A percentile compares a stretch with the other conserved stretches of the same genome.
phyloP scores from a whole-genome alignment of 2,797 vertebrate genomes.

The Gorsachius magnificus region DNA sequence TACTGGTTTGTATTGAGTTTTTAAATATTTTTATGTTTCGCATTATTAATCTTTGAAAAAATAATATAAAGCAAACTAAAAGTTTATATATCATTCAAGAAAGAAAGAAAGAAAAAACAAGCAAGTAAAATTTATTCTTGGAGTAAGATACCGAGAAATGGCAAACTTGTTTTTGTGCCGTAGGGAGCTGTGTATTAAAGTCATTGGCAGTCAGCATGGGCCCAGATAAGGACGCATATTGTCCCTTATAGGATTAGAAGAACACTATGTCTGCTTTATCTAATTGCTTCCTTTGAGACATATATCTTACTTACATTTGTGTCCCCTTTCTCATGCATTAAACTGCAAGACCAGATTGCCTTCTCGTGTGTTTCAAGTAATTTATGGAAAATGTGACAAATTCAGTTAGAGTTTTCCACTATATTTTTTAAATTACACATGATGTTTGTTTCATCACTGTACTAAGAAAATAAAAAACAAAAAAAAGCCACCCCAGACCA shows the following conservation, averaged over 20 bases:
- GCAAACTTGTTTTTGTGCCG: not conserved
- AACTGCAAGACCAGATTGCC: not conserved
- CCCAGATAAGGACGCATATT: not conserved
- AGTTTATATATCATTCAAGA: not conserved
- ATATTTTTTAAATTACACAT: not conserved
- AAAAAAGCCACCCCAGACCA: not conserved
- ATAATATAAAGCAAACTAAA: not conserved
- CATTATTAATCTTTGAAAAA: not conserved
- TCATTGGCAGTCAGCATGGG: not conserved
- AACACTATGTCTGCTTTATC: not conserved
- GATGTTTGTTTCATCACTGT: not conserved
- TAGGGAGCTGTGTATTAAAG: not conserved
- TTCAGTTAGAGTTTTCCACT: not conserved
- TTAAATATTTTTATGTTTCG: not conserved
- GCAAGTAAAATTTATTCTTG: not conserved
- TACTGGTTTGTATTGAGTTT: not conserved
- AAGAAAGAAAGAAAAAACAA: not conserved
- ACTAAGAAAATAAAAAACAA: not conserved
- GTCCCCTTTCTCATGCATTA: not conserved
- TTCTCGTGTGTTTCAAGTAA: not conserved
- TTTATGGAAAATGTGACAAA: slow-evolving; percentile 6
- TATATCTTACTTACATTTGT: not conserved
- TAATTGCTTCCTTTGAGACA: not conserved
- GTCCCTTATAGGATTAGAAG: not conserved
- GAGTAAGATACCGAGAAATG: not conserved